Conservation (phyloP, 1,140 invertebrate species). For the Drosophila subpulchrella region DNA sequence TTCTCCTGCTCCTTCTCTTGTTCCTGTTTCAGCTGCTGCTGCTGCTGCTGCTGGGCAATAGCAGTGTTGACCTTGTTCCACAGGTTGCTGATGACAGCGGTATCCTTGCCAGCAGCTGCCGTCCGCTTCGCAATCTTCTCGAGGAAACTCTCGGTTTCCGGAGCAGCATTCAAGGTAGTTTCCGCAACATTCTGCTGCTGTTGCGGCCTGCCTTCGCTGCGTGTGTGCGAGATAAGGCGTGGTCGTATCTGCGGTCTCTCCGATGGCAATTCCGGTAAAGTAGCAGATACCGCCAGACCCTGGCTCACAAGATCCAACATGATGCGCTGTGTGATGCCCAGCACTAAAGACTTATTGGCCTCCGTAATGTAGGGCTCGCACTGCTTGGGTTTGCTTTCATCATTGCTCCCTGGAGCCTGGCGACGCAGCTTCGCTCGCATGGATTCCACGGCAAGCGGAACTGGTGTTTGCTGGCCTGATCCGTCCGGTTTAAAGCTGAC, state of each 20-base stretch:
- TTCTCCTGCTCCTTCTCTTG: not conserved
- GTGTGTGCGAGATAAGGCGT: constrained; percentile 61
- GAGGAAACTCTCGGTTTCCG: constrained; percentile 65
- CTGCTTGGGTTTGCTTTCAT: constrained; percentile 53
- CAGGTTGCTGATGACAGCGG: constrained; percentile 59
- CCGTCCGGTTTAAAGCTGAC: constrained; percentile 85
- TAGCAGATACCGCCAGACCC: constrained; percentile 68
- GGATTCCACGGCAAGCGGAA: constrained; percentile 24
- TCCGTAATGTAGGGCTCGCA: constrained; percentile 64
- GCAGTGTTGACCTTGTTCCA: constrained; percentile 71
- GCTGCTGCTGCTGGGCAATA: constrained; percentile 57
- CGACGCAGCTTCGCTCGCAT: constrained; percentile 69
- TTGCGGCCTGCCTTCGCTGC: constrained; percentile 44
- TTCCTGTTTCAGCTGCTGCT: constrained; percentile 41
- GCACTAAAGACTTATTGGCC: constrained; percentile 50
- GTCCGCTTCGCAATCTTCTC: constrained; percentile 77
- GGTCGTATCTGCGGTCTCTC: constrained; percentile 76
- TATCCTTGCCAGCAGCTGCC: constrained; percentile 63
- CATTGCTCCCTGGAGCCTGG: constrained; percentile 18
- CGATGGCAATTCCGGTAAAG: constrained; percentile 71
- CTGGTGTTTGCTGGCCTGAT: constrained; percentile 24
- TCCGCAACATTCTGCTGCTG: constrained; percentile 35
- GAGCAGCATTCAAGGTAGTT: constrained; percentile 9
- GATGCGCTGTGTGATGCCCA: constrained; percentile 62
- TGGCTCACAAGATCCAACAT: constrained; percentile 67